These are phyloP conservation scores for Pristionchus arcanus DNA, from an alignment of 2,888 invertebrate genomes.

Conservation along the genomic window DNA sequence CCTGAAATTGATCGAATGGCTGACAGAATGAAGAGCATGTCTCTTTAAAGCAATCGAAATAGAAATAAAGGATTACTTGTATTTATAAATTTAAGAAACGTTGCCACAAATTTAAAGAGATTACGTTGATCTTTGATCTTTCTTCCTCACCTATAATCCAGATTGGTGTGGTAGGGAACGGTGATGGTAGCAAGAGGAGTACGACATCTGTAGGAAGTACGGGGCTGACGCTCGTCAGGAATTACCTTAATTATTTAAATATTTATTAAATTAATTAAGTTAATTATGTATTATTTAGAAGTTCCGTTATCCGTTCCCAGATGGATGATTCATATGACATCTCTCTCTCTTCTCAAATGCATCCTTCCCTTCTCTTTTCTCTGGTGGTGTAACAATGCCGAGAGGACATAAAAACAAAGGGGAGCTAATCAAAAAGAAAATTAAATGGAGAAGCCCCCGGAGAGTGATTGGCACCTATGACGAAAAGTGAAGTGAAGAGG, in stretches of 20 bases:
- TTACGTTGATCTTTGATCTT: conserved; percentile 41
- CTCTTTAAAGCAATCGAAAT: background rate
- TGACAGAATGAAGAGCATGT: background rate
- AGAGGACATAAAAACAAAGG: conserved; percentile 51
- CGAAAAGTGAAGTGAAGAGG: background rate
- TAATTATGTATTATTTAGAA: background rate
- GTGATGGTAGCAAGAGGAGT: conserved; percentile 75
- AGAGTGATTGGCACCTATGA: conserved; percentile 5
- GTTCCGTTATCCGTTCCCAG: conserved; percentile 24
- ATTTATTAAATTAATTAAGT: conserved; percentile 26
- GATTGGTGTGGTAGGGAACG: conserved; percentile 76
- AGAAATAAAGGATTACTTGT: too few species aligned
- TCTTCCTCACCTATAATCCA: conserved; percentile 68
- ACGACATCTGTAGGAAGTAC: conserved; percentile 64
- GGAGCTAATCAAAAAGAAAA: conserved; percentile 43
- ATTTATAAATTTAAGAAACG: too few species aligned
- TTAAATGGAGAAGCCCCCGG: background rate
- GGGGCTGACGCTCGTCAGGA: conserved; percentile 59
- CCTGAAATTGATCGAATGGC: background rate
- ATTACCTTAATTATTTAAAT: conserved; percentile 57
- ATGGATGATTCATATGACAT: conserved; percentile 17
- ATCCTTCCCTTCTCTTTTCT: conserved; percentile 13
- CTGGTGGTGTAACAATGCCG: conserved; percentile 30
- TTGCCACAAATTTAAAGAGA: too few species aligned
- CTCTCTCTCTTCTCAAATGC: background rate